Conservation (phyloP, 2,888 invertebrate species). For the Ptychoptera contaminata region DNA sequence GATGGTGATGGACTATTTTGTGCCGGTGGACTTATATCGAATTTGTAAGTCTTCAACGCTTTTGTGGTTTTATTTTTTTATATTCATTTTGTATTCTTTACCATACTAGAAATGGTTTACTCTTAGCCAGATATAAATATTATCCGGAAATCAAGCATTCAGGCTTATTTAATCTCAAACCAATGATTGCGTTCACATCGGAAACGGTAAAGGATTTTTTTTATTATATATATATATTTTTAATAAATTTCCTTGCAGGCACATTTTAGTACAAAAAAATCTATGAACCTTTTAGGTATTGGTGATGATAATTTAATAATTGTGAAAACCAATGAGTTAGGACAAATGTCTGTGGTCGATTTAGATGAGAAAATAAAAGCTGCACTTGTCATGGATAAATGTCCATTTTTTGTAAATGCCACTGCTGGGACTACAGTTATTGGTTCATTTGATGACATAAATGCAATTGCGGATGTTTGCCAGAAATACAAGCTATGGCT, state of each 20-base stretch:
- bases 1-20: constrained; percentile 62
- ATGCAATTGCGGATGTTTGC: constrained; percentile 51
- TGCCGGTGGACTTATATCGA: constrained; percentile 65
- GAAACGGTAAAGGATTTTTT: constrained; percentile 42
- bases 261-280: constrained; percentile 71
- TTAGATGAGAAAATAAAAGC: constrained; percentile 37
- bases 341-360: constrained; percentile 61
- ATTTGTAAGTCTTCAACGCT: constrained; percentile 37
- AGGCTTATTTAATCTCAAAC: constrained; percentile 44
- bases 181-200: constrained; percentile 57
- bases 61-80: too few species aligned
- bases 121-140: constrained; percentile 50
- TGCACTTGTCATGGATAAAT: constrained; percentile 32
- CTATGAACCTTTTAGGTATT: constrained; percentile 69
- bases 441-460: constrained; percentile 66
- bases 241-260: constrained; percentile 29
- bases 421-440: constrained; percentile 71
- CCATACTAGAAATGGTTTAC: constrained; percentile 53
- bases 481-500: constrained; percentile 54
- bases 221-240: constrained; percentile 1
- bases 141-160: constrained; percentile 53
- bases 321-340: constrained; percentile 48
- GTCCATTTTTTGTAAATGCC: constrained; percentile 56
- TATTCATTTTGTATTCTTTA: too few species aligned
- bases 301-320: constrained; percentile 53